A percentile compares a stretch with the other conserved stretches of the same genome.
phyloP scores from a whole-genome alignment of 2,113 vertebrate species.

The Cephalopholis sonnerati region DNA sequence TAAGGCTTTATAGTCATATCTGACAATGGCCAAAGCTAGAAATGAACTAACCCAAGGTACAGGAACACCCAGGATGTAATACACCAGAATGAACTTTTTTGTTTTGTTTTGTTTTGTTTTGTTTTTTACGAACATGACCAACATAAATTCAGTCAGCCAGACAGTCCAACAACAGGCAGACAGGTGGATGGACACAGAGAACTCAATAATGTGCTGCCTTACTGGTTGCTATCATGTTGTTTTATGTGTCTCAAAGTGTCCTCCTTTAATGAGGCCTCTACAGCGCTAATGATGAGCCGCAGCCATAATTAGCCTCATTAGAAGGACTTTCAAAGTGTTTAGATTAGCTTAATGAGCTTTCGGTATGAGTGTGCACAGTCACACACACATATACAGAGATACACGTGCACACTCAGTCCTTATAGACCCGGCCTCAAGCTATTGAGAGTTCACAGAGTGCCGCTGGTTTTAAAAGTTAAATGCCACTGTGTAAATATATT shows the following conservation, averaged over 20 bases:
- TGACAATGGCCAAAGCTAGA: too few species aligned
- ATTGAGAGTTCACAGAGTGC: conserved; percentile 62
- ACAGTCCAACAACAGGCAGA: background rate
- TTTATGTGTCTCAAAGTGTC: conserved; percentile 40
- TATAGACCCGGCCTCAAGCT: conserved; percentile 65
- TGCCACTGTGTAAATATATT: conserved; percentile 77
- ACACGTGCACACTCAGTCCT: conserved; percentile 55
- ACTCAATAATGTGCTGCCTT: background rate
- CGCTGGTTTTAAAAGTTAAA: conserved; percentile 82
- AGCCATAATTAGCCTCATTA: conserved; percentile 83
- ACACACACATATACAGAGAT: conserved; percentile 12
- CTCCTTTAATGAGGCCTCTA: conserved; percentile 46
- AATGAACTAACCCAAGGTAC: too few species aligned
- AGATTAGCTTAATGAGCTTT: conserved; percentile 83
- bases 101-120: too few species aligned
- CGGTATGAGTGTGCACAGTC: conserved; percentile 22
- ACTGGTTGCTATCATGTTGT: conserved; percentile 15
- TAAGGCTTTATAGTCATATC: too few species aligned
- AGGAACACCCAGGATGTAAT: too few species aligned
- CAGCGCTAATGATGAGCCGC: conserved; percentile 54
- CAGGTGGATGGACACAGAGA: background rate
- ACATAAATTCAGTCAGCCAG: background rate
- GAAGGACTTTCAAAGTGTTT: conserved; percentile 80
- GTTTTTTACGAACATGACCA: too few species aligned
- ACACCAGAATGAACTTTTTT: background rate